Base-by-base conservation (phyloP, 2,113 vertebrate species). In the Psittacara wagleri region DNA sequence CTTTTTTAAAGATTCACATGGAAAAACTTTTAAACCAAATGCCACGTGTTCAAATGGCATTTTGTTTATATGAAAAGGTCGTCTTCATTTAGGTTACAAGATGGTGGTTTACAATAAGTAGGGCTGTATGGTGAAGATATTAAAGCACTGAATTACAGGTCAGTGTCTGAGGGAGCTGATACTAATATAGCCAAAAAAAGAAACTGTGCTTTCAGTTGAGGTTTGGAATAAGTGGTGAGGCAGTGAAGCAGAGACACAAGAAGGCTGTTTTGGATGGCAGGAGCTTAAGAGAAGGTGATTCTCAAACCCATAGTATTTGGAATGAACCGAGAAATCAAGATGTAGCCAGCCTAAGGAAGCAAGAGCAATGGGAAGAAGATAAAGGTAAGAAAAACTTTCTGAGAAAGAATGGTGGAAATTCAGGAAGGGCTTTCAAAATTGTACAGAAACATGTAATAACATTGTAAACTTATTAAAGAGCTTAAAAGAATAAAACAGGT, bases 221-320 rank as follows among this genome's bases (percentile, higher is more conserved):
- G 82, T 93, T 95, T 96, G 92, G 90, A 93, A 77, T 83, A 66
- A 73, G 37, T 7, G 39, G 49, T 28, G 37, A 92, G 37, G 44
- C 67, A 76, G 12, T 52, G 44, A 86, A 90, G 67, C 44, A 92
- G 29, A 93, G 85, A 77, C 66, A 74, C 22, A 83, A 69, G 52
- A 76, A 61, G n/a, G 13, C 19, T 94, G 90, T 90, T 97, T 93
- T 86, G 62, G 57, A 93, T 92, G 92, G 83, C 79, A 86, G 63
- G 14, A 92, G 31, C 72, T 88, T 76, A 66, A 83, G 48, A 90
- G 57, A 83, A 90, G 72, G 83, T 85, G 79, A 76, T 88, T 85
- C 72, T 93, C 57, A 90, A 83, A 83, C 22, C 70, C 44, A n/a
- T 41, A 22, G 5, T 88, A 27, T 80, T 94, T 85, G 82, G 86